Percentiles rank a stretch among this genome's conserved stretches.
Evolutionary conservation across 2,113 vertebrate species (phyloP).

Genomic region (Alethe diademata): DNA sequence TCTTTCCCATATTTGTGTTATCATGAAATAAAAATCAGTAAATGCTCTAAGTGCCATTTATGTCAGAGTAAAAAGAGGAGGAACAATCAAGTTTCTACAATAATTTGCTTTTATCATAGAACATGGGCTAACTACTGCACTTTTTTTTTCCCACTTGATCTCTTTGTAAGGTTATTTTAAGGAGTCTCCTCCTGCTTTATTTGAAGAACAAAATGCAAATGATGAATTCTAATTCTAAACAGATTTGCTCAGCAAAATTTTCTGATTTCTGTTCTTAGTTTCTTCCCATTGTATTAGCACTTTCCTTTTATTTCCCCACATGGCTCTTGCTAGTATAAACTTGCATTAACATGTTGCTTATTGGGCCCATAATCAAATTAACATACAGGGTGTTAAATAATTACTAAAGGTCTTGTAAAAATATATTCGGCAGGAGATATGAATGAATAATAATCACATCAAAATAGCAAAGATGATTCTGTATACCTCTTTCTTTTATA

Average conservation of each 20-base stretch:
- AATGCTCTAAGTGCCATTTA: background rate
- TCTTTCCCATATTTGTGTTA: background rate
- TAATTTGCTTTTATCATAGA: background rate
- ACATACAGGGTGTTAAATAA: background rate
- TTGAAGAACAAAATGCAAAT: background rate
- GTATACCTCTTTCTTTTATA: background rate
- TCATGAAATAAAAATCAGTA: background rate
- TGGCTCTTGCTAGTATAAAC: background rate
- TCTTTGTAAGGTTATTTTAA: background rate
- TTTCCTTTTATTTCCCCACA: fast-evolving
- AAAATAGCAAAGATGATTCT: background rate
- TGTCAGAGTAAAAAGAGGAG: background rate
- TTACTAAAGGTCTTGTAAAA: background rate
- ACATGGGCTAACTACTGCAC: background rate
- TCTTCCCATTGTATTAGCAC: background rate
- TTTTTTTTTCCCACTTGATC: background rate
- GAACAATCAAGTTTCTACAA: background rate
- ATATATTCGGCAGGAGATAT: background rate
- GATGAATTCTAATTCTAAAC: background rate
- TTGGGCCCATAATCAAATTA: background rate
- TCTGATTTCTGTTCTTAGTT: background rate
- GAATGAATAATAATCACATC: background rate
- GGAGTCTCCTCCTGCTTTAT: background rate
- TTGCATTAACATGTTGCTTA: background rate
- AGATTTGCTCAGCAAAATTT: background rate